Percentiles rank a stretch among this genome's conserved stretches.
These are phyloP conservation scores for Augiades crinisus DNA, from an alignment of 2,888 invertebrate species.

Conservation along the genomic window DNA sequence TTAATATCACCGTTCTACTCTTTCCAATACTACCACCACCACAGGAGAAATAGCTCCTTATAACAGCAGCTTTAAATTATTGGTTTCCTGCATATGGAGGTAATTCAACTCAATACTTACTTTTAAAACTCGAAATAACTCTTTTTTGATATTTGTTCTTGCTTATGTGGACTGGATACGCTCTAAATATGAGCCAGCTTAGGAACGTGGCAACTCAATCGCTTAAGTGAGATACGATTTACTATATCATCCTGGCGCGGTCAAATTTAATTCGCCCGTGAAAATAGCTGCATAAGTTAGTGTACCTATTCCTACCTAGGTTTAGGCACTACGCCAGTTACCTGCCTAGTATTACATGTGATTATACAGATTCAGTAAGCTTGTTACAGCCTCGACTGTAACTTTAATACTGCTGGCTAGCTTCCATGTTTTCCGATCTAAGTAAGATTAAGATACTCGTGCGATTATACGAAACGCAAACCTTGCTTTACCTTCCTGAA, in stretches of 20 bases:
- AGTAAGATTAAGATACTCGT: conserved; percentile 24
- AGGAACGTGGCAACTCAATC: conserved; percentile 3
- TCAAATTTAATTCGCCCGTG: conserved; percentile 9
- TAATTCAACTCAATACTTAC: too few species aligned
- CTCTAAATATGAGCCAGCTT: conserved; percentile 1
- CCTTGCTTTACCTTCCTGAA: neutral
- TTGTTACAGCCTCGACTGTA: conserved; percentile 33
- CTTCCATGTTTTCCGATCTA: conserved; percentile 30
- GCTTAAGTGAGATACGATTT: conserved; percentile 7
- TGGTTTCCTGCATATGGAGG: too few species aligned
- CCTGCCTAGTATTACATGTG: conserved; percentile 22
- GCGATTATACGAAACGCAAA: conserved; percentile 8
- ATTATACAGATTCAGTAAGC: conserved; percentile 28
- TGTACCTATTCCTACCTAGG: neutral
- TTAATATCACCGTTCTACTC: too few species aligned
- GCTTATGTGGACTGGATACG: too few species aligned
- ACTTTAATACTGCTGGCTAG: conserved; percentile 32
- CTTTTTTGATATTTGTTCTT: too few species aligned
- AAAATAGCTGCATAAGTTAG: conserved; percentile 1
- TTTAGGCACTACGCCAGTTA: conserved; percentile 18
- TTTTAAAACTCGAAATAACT: too few species aligned
- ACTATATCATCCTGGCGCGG: neutral
- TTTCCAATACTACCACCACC: too few species aligned
- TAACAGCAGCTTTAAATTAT: too few species aligned
- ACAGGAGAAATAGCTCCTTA: too few species aligned